Percentiles rank a stretch among this genome's conserved stretches.
These are phyloP conservation scores for Holocentrus rufus DNA, from an alignment of 2,797 vertebrate genomes.

Conservation along the genomic window DNA sequence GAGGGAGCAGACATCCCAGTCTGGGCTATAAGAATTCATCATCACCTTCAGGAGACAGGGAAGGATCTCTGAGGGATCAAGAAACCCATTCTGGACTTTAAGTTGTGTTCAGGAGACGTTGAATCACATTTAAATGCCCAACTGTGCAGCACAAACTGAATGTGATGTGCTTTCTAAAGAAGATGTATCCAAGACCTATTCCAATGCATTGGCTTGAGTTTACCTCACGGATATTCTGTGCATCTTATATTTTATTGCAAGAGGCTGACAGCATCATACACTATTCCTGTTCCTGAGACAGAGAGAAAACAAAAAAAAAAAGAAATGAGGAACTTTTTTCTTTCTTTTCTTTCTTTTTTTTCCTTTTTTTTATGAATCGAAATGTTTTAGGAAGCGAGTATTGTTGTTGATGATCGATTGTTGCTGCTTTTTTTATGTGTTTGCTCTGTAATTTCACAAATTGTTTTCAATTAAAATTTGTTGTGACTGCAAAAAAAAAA, in stretches of 20 bases:
- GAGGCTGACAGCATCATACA: conserved; percentile 29
- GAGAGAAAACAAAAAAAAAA: conserved; percentile 19
- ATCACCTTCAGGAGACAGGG: conserved; percentile 62
- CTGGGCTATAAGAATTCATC: conserved; percentile 64
- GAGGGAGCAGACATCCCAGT: conserved; percentile 45
- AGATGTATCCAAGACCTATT: conserved; percentile 61
- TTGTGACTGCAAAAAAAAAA: conserved; percentile 20
- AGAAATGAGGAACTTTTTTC: conserved; percentile 18
- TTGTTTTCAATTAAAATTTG: conserved; percentile 23
- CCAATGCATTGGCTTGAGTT: conserved; percentile 56
- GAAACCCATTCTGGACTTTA: conserved; percentile 67
- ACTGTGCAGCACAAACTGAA: conserved; percentile 55
- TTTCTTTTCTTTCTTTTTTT: conserved; percentile 46
- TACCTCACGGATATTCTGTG: conserved; percentile 49
- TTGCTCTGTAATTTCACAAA: conserved; percentile 57
- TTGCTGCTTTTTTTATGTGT: conserved; percentile 60
- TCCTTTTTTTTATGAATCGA: conserved; percentile 36
- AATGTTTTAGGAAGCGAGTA: conserved; percentile 33
- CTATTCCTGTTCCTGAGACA: conserved; percentile 46
- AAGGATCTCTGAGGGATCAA: conserved; percentile 52
- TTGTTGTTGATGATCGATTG: conserved; percentile 34
- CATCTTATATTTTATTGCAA: conserved; percentile 44
- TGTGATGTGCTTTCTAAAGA: conserved; percentile 54
- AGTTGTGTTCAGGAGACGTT: conserved; percentile 66
- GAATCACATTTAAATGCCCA: conserved; percentile 56